Base-by-base conservation (phyloP, 2,888 invertebrate species). In the Patella ulyssiponensis region DNA sequence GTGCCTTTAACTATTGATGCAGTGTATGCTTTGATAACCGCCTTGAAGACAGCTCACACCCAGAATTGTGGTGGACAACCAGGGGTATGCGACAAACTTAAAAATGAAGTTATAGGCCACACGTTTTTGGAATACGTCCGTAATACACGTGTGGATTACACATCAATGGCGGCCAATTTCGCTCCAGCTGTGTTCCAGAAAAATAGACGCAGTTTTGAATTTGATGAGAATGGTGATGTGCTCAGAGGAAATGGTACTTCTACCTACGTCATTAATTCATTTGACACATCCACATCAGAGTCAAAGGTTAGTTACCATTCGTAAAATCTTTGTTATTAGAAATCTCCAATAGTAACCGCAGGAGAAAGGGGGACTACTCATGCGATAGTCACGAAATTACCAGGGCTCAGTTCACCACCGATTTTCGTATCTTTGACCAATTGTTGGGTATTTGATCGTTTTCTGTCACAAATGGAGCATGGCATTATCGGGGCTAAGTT, bases 21-120 rank as follows among this genome's bases (percentile, higher is more conserved):
- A 15, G 83, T 87, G 9, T 88, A 86, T 77, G 86, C 85, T 1
- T 75, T 88, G 52, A 85, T 84, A 1, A 81, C 83, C 14, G 86
- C 86, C 9, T 71, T 88, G 11, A 83, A 85, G 69, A 69, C 81
- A 33, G 79, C 81, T n/a, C 74, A 75, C 11, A 17, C 27, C 12
- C 69, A 74, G 12, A 75, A 76, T 15, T 85, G 85, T 52, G 14
- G 27, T 2, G 73, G 58, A 11, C 33, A 12, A 3, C 2, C 44
- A 2, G 77, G 74, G 0, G 33, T 82, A 11, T 81, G 81, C 53
- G 54, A 17, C 0, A 17, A n/a, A n/a, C 27, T 81, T n/a, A 9
- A 33, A 53, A n/a, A 53, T 9, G 75, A 51, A 15, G 64, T 72
- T 23, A 17, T n/a, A 52, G 53, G 71, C 1, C 74, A 74, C 5